A percentile compares a stretch with the other conserved stretches of the same genome.
Evolutionary conservation across 2,797 vertebrate species (phyloP).

Genomic region (Poeciliopsis paucimaculata): DNA sequence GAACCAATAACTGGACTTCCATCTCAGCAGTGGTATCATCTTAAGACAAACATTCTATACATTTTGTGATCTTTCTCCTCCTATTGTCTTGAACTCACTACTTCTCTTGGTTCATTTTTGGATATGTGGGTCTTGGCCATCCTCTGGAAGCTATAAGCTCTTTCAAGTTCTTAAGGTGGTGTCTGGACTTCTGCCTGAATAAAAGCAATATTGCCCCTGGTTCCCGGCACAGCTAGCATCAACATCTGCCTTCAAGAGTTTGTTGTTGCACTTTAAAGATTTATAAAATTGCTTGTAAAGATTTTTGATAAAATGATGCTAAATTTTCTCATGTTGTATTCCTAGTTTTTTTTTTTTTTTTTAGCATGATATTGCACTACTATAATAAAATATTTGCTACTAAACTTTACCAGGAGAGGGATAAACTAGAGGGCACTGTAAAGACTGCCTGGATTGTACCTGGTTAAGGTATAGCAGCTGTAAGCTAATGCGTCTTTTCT

Average conservation of each 20-base stretch:
- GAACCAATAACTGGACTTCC: not conserved
- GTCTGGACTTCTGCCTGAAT: not conserved
- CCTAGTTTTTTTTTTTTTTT: not conserved
- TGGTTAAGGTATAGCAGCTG: not conserved
- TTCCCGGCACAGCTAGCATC: not conserved
- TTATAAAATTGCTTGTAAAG: not conserved
- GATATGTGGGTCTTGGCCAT: not conserved
- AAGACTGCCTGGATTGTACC: constrained; percentile 6
- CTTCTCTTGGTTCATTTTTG: not conserved
- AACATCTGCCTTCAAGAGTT: not conserved
- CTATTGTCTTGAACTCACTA: too few relatives aligned
- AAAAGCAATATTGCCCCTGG: not conserved
- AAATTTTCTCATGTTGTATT: not conserved
- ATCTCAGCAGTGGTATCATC: not conserved
- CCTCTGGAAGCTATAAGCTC: not conserved
- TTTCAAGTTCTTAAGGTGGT: not conserved
- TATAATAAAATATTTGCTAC: not conserved
- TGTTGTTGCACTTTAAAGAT: not conserved
- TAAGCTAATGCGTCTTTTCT: not conserved
- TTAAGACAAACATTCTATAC: not conserved
- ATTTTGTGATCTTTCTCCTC: not conserved
- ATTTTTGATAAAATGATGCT: not conserved
- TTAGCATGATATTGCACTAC: not conserved
- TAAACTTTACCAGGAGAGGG: not conserved
- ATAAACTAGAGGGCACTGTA: not conserved